Conservation (phyloP, 2,113 vertebrate genomes). For the Cololabis saira region DNA sequence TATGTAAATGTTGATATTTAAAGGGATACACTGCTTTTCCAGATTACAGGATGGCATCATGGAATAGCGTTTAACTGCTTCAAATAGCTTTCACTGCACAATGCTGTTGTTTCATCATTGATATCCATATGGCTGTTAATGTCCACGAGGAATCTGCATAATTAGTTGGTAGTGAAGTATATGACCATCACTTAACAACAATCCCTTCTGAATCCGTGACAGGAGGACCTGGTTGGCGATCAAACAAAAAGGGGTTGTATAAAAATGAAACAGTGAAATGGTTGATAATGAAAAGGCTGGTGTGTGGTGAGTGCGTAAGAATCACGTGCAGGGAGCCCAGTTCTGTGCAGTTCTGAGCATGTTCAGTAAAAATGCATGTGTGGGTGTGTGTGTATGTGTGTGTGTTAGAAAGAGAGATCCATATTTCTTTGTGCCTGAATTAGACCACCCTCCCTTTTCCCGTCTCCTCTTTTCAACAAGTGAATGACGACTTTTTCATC, state of each 20-base stretch:
- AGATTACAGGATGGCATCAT: conserved; percentile 4
- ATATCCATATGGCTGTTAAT: conserved; percentile 29
- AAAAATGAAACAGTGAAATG: conserved; percentile 53
- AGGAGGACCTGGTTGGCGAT: conserved; percentile 24
- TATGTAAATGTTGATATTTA: conserved; percentile 6
- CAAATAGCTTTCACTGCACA: conserved; percentile 5
- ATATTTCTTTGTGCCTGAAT: conserved; percentile 45
- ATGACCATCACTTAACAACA: conserved; percentile 26
- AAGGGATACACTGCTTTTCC: neutral
- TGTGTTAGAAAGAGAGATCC: neutral
- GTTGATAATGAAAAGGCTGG: conserved; percentile 37
- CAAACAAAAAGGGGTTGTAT: conserved; percentile 57
- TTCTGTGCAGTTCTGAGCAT: conserved; percentile 4
- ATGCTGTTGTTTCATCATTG: conserved; percentile 16
- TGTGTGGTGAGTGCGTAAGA: conserved; percentile 51
- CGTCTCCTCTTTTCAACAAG: conserved; percentile 38
- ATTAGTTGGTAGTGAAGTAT: conserved; percentile 7
- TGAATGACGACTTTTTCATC: conserved; percentile 8
- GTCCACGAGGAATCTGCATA: conserved; percentile 38
- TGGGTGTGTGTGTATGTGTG: neutral
- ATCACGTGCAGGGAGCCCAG: conserved; percentile 13
- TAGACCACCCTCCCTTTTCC: conserved; percentile 28
- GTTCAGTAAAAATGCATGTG: conserved; percentile 19
- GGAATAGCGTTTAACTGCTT: neutral
- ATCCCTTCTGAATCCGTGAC: conserved; percentile 31